A percentile compares a stretch with the other conserved stretches of the same genome.
phyloP scores from a whole-genome alignment of 2,888 invertebrate species.

The Drosophila anomelani region DNA sequence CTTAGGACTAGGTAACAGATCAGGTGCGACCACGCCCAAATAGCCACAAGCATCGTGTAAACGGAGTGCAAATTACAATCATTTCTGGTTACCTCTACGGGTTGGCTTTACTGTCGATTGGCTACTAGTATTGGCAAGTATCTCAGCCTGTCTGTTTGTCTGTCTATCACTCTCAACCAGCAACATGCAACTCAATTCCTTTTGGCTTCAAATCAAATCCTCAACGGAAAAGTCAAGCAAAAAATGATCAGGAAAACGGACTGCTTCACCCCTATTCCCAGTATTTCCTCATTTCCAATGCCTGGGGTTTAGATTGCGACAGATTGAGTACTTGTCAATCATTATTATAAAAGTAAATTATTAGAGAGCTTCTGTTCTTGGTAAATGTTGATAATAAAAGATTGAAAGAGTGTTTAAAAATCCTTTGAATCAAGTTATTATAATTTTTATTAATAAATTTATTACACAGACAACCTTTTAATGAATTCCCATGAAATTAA shows the following conservation, averaged over 20 bases:
- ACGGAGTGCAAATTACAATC: slow-evolving; percentile 69
- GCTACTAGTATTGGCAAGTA: slow-evolving; percentile 41
- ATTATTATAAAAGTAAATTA: slow-evolving; percentile 30
- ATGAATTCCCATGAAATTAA: background rate
- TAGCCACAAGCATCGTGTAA: slow-evolving; percentile 56
- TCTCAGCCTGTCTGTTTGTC: slow-evolving; percentile 30
- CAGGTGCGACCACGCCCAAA: slow-evolving; percentile 55
- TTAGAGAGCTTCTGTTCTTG: background rate
- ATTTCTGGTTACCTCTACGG: slow-evolving; percentile 47
- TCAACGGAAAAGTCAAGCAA: slow-evolving; percentile 49
- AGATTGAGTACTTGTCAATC: slow-evolving; percentile 60
- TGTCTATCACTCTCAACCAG: slow-evolving; percentile 18
- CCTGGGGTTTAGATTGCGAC: slow-evolving; percentile 26
- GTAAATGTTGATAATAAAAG: background rate
- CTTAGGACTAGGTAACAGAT: slow-evolving; percentile 45
- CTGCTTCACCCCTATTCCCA: slow-evolving; percentile 32
- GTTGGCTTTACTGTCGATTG: slow-evolving; percentile 34
- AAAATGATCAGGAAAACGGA: slow-evolving; percentile 49
- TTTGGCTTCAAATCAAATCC: slow-evolving; percentile 38
- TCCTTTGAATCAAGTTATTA: background rate
- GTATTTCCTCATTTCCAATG: slow-evolving; percentile 14
- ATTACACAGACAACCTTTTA: background rate
- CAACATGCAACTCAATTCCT: slow-evolving; percentile 68
- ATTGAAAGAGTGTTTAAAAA: background rate
- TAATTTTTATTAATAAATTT: background rate